Conservation (phyloP, 2,797 vertebrate species). For the Liparis tanakae region DNA sequence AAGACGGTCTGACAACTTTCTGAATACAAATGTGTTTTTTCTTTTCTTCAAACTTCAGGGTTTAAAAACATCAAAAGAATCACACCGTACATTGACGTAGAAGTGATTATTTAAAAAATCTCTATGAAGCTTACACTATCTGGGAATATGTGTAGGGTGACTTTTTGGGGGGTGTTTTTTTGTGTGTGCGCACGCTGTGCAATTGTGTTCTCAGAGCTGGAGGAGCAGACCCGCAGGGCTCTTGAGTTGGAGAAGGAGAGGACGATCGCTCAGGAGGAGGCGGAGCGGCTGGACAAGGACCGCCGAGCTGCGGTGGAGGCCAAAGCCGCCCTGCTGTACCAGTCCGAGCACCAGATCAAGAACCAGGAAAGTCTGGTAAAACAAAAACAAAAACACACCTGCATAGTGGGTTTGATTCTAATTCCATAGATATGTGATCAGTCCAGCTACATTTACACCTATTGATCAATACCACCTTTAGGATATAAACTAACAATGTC, state of each 20-base stretch:
- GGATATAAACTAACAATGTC: conserved; percentile 10
- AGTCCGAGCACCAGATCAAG: conserved; percentile 90
- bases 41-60: conserved; percentile 28
- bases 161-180: neutral
- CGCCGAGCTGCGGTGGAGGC: conserved; percentile 90
- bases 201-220: conserved; percentile 86
- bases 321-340: conserved; percentile 89
- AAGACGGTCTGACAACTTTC: conserved; percentile 87
- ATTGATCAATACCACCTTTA: conserved; percentile 7
- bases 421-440: no score
- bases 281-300: conserved; percentile 92
- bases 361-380: conserved; percentile 92
- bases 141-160: conserved; percentile 15
- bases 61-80: conserved; percentile 42
- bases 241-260: conserved; percentile 93
- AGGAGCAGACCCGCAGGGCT: conserved; percentile 94
- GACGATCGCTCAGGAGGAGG: conserved; percentile 90
- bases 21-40: conserved; percentile 55
- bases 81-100: conserved; percentile 4
- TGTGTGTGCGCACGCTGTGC: neutral
- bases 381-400: neutral
- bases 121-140: conserved; percentile 15
- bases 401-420: conserved; percentile 9
- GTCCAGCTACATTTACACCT: conserved; percentile 19
- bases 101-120: neutral